Percentiles rank a stretch among this genome's conserved stretches.
These are phyloP conservation scores for Pogonognathellus flavescens DNA, from an alignment of 1,140 invertebrate genomes.

Conservation along the genomic window DNA sequence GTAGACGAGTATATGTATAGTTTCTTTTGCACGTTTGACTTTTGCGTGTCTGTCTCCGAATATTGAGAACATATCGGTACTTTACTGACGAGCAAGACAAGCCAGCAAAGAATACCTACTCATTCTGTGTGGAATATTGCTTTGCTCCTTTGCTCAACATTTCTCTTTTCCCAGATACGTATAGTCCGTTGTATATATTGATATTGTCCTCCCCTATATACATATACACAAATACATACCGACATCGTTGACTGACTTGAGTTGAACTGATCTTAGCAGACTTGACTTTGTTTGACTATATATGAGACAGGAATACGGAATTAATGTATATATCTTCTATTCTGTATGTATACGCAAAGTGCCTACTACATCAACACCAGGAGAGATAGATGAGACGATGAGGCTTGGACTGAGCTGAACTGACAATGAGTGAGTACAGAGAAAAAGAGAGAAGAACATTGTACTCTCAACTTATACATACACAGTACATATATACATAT, in stretches of 20 bases:
- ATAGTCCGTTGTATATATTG: neutral
- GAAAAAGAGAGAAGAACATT: neutral
- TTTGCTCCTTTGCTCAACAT: neutral
- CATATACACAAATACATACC: neutral
- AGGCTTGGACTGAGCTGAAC: neutral
- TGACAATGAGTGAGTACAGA: neutral
- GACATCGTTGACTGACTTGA: slow-evolving; percentile 9
- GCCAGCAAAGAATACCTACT: neutral
- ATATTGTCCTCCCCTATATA: neutral
- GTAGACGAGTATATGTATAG: neutral
- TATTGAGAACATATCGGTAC: slow-evolving; percentile 48
- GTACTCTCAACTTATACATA: no score
- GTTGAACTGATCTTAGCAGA: slow-evolving; percentile 15
- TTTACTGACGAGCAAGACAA: neutral
- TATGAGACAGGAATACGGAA: slow-evolving; percentile 40
- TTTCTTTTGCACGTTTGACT: slow-evolving; percentile 58
- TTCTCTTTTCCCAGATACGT: neutral
- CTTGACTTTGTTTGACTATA: slow-evolving; percentile 50
- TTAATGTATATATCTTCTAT: neutral
- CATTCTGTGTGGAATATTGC: neutral
- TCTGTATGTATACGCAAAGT: no score
- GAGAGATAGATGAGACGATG: slow-evolving; percentile 3
- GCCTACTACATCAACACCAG: neutral
- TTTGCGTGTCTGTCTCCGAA: slow-evolving; percentile 52
- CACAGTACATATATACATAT: no score